phyloP scores from a whole-genome alignment of 2,113 vertebrate species.

The Eclectus roratus region DNA sequence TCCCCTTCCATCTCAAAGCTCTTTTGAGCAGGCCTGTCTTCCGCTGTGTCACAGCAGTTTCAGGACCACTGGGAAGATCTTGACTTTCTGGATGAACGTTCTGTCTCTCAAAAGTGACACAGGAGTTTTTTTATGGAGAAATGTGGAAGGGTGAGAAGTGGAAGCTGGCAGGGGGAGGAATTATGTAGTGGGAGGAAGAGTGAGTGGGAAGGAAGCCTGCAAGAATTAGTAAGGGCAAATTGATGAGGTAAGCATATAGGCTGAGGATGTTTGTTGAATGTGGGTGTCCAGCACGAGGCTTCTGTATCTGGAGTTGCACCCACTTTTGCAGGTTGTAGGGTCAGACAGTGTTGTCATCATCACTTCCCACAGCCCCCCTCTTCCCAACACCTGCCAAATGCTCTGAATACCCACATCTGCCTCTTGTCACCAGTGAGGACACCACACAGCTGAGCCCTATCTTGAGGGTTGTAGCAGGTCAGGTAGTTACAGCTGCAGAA shows the following conservation, averaged over 20 bases:
- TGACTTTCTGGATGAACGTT: neutral
- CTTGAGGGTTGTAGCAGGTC: neutral
- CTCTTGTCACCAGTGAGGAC: neutral
- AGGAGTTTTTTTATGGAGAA: neutral
- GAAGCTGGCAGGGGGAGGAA: neutral
- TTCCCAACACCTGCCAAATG: neutral
- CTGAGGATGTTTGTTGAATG: slow-evolving; percentile 3
- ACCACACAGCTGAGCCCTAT: neutral
- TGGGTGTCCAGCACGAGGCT: slow-evolving; percentile 27
- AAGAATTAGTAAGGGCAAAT: slow-evolving; percentile 14
- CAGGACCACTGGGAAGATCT: neutral
- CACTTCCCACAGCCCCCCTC: neutral
- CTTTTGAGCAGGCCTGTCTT: neutral
- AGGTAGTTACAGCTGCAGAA: neutral
- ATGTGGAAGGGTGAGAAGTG: slow-evolving; percentile 4
- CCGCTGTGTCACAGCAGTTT: neutral
- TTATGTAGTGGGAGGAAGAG: slow-evolving; percentile 6
- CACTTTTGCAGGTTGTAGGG: slow-evolving; percentile 5
- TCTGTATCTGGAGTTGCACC: slow-evolving; percentile 1
- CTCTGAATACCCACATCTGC: neutral
- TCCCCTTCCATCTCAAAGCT: neutral
- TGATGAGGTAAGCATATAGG: slow-evolving; percentile 10
- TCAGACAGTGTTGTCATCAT: neutral
- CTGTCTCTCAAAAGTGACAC: neutral
- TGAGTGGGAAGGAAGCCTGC: slow-evolving; percentile 27